phyloP scores from a whole-genome alignment of 2,888 invertebrate genomes.

The Agonopterix arenella region DNA sequence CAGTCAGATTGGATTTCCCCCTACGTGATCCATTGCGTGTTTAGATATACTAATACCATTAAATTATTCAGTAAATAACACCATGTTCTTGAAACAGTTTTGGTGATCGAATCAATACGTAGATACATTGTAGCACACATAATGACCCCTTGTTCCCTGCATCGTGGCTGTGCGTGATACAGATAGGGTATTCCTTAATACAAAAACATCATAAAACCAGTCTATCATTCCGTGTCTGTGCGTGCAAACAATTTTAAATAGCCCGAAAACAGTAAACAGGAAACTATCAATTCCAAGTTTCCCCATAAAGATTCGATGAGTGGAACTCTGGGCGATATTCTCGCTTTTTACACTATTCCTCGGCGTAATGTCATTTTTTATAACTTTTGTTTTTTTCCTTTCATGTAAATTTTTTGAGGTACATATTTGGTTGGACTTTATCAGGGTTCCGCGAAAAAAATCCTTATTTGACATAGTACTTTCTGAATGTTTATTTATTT shows the following conservation, averaged over 20 bases:
- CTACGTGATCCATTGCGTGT: slow-evolving; percentile 53
- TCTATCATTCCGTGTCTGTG: slow-evolving; percentile 50
- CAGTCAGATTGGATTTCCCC: slow-evolving; percentile 36
- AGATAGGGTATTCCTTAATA: slow-evolving; percentile 32
- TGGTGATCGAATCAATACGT: slow-evolving; percentile 51
- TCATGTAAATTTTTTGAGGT: slow-evolving; percentile 37
- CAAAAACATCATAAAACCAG: slow-evolving; percentile 46
- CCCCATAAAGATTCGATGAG: slow-evolving; percentile 63
- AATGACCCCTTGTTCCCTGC: slow-evolving; percentile 46
- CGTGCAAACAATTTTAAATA: slow-evolving; percentile 64
- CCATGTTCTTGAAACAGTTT: slow-evolving; percentile 50
- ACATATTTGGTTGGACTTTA: slow-evolving; percentile 17
- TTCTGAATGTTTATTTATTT: slow-evolving; percentile 45
- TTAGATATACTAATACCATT: slow-evolving; percentile 60
- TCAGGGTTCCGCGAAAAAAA: slow-evolving; percentile 30
- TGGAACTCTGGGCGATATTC: slow-evolving; percentile 43
- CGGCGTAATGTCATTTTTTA: slow-evolving; percentile 42
- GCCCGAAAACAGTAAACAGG: slow-evolving; percentile 59
- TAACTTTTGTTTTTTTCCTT: slow-evolving; percentile 40
- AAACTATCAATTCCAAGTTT: slow-evolving; percentile 67
- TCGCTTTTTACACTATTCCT: slow-evolving; percentile 38
- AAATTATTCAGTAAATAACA: slow-evolving; percentile 65
- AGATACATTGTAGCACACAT: slow-evolving; percentile 27
- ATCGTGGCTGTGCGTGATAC: slow-evolving; percentile 59
- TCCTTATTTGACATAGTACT: slow-evolving; percentile 24